Base-by-base conservation (phyloP, 2,113 vertebrate genomes). In the Andinoacara biseriatus region DNA sequence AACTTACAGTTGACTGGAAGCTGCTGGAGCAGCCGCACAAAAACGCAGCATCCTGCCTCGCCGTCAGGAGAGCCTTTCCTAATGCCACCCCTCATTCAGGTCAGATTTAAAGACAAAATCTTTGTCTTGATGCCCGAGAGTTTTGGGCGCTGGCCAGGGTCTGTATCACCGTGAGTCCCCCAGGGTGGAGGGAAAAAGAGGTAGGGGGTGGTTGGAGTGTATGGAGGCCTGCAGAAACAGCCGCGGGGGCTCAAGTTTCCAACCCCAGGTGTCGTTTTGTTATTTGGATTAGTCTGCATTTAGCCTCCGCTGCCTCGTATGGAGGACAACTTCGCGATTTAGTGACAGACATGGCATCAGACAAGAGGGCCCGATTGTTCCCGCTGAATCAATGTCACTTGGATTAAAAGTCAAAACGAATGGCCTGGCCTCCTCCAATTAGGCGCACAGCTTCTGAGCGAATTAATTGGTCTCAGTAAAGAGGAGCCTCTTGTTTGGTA, bases 231-330 rank as follows among this genome's bases (percentile, higher is more conserved):
- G 29, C 81, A 76, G 87, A 84, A 94, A 94, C 91, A 94, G 92
- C 93, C 90, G 84, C 82, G 67, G 87, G 90, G 87, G 91, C 84
- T 94, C 90, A 58, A 90, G 86, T 94, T 94, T 93, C 92, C 90
- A 89, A 87, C 91, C 90, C 93, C 92, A 94, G 91, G 94, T 94
- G 93, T 90, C 82, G 85, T 93, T 95, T 94, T 94, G 92, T 93
- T 92, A 74, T 93, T 91, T 93, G 93, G 90, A 91, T 92, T 91
- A 72, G 46, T 72, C 65, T 72, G 87, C 89, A 92, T 91, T 91
- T 83, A 81, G 83, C 88, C 83, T 83, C 72, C 61, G 58, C 82
- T 78, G 84, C 76, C 88, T 91, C 38, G 76, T 82, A 89, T 83
- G 90, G 75, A 90, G 81, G 83, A 52, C 63, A 60, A 79, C 79